Conservation (phyloP, 2,113 vertebrate genomes). For the Hippotragus niger region DNA sequence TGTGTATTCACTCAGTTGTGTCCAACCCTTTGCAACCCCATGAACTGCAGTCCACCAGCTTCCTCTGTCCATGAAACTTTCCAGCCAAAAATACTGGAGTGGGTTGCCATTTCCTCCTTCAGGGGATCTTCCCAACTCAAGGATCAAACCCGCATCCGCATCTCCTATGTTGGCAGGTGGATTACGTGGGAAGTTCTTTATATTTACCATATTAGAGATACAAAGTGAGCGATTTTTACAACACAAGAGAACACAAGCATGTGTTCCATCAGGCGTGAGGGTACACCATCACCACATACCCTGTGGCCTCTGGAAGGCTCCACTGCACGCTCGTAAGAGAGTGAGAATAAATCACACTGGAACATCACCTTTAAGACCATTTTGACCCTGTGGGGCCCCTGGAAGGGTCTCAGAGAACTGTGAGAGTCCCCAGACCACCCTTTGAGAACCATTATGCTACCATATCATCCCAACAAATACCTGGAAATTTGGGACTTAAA, state of each 20-base stretch:
- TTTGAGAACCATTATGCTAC: neutral
- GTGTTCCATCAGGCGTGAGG: neutral
- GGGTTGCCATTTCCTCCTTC: neutral
- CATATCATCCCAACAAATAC: neutral
- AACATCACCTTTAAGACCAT: neutral
- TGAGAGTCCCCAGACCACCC: neutral
- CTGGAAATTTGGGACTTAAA: neutral
- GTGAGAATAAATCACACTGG: neutral
- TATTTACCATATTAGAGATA: neutral
- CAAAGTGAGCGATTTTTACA: neutral
- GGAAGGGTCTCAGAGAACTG: neutral
- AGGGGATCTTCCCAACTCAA: neutral
- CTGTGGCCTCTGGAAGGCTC: neutral
- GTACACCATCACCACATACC: neutral
- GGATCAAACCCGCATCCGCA: neutral
- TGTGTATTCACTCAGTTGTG: neutral
- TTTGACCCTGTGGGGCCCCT: neutral
- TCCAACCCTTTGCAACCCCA: neutral
- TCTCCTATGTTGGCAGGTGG: neutral
- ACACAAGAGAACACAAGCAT: neutral
- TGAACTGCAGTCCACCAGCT: neutral
- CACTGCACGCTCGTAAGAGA: accelerated
- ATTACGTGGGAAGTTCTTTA: neutral
- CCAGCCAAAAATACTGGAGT: neutral
- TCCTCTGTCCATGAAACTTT: neutral